Evolutionary conservation across 92 coral and sea anemone species (phyloP).

Genomic region (Palythoa caribaeorum): DNA sequence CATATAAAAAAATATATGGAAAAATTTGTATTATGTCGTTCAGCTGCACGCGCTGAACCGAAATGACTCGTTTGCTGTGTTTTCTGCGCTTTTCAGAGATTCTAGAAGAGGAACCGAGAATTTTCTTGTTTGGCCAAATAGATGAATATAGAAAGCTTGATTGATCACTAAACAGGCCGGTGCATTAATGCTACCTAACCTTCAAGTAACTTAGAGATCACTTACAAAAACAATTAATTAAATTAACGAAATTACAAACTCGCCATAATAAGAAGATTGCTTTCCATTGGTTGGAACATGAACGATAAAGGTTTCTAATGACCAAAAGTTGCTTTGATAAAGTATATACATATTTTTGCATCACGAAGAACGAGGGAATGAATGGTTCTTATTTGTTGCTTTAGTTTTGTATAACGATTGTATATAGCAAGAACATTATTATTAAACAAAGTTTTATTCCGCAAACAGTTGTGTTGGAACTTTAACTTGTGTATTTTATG

Average conservation of each 20-base stretch:
- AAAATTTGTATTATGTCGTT: too few relatives aligned
- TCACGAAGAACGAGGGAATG: conserved; percentile 7
- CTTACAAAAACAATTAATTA: background rate
- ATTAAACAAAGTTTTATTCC: conserved; percentile 50
- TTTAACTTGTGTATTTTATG: background rate
- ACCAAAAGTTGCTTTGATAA: conserved; percentile 25
- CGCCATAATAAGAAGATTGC: background rate
- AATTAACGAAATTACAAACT: background rate
- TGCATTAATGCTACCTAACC: background rate
- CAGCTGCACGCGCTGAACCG: too few relatives aligned
- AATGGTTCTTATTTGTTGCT: background rate
- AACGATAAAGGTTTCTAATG: conserved; percentile 11
- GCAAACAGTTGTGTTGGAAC: background rate
- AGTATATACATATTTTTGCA: conserved; percentile 51
- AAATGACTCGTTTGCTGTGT: too few relatives aligned
- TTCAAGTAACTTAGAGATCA: background rate
- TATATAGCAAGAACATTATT: conserved; percentile 45
- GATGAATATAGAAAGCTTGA: too few relatives aligned
- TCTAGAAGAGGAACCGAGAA: too few relatives aligned
- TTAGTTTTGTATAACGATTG: conserved; percentile 52
- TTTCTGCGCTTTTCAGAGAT: too few relatives aligned
- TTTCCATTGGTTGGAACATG: background rate
- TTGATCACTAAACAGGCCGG: too few relatives aligned
- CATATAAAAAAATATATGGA: too few relatives aligned
- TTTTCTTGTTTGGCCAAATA: too few relatives aligned